Conservation (phyloP, 2,113 vertebrate species). For the Mirounga angustirostris region DNA sequence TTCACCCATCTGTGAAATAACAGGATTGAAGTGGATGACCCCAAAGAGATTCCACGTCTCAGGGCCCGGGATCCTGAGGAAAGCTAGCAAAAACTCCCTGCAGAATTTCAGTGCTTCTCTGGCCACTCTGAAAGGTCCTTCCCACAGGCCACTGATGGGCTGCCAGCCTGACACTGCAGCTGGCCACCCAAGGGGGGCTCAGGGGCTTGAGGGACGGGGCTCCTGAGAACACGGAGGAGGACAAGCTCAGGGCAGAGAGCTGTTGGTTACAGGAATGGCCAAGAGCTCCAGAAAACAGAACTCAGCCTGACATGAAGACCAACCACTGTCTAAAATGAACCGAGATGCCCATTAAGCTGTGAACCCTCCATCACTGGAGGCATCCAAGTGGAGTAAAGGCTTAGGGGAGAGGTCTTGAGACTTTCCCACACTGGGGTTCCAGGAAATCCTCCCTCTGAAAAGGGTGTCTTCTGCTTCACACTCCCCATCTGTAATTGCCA, state of each 20-base stretch:
- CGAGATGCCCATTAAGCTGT: accelerated
- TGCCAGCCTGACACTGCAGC: accelerated
- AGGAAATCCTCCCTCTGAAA: background rate
- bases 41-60: background rate
- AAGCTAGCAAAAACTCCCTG: background rate
- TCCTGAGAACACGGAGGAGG: background rate
- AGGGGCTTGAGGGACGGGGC: background rate
- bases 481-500: accelerated
- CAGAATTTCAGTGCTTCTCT: accelerated
- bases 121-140: background rate
- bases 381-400: background rate
- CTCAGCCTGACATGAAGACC: accelerated
- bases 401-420: background rate
- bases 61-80: background rate
- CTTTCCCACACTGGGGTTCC: background rate
- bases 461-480: background rate
- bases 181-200: accelerated
- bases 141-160: background rate
- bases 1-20: background rate
- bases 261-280: accelerated
- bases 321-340: accelerated
- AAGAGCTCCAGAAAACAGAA: background rate
- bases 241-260: background rate
- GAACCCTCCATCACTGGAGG: background rate
- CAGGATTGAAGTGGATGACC: too few species aligned